phyloP scores from a whole-genome alignment of 2,113 vertebrate species.

The Paedocypris sp. region DNA sequence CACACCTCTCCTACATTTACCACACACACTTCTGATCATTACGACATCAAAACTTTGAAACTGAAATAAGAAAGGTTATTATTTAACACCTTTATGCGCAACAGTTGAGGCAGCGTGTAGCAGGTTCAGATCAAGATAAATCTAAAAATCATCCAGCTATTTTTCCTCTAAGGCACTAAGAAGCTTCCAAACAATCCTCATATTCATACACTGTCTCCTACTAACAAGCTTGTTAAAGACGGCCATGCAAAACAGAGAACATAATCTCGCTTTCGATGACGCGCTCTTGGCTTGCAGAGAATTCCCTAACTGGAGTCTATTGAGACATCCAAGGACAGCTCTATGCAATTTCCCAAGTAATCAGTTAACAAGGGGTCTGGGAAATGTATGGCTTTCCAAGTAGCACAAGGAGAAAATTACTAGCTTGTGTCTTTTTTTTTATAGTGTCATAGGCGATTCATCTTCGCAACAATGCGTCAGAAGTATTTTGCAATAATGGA shows the following conservation, averaged over 20 bases:
- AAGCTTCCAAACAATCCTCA: constrained; percentile 8
- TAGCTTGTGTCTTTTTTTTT: constrained; percentile 41
- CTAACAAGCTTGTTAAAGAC: constrained; percentile 16
- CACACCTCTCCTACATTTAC: constrained; percentile 16
- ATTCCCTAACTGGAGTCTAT: constrained; percentile 15
- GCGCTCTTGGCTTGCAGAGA: not conserved
- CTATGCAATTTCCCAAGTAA: constrained; percentile 19
- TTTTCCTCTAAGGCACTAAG: too few relatives aligned
- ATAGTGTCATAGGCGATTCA: constrained; percentile 28
- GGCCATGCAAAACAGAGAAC: not conserved
- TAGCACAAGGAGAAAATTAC: constrained; percentile 38
- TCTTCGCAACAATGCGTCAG: constrained; percentile 30
- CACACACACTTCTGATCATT: not conserved
- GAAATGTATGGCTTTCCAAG: constrained; percentile 24
- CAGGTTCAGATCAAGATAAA: constrained; percentile 17
- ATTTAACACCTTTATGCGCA: too few relatives aligned
- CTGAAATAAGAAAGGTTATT: not conserved
- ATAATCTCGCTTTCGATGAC: constrained; percentile 13
- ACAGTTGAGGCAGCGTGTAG: too few relatives aligned
- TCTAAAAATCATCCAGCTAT: not conserved
- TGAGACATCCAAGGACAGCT: constrained; percentile 20
- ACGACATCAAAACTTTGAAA: not conserved
- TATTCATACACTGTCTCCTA: not conserved
- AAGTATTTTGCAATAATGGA: not conserved
- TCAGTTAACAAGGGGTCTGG: constrained; percentile 24